Evolutionary conservation across 2,797 vertebrate species (phyloP).

Genomic region (Sebastes taczanowskii): DNA sequence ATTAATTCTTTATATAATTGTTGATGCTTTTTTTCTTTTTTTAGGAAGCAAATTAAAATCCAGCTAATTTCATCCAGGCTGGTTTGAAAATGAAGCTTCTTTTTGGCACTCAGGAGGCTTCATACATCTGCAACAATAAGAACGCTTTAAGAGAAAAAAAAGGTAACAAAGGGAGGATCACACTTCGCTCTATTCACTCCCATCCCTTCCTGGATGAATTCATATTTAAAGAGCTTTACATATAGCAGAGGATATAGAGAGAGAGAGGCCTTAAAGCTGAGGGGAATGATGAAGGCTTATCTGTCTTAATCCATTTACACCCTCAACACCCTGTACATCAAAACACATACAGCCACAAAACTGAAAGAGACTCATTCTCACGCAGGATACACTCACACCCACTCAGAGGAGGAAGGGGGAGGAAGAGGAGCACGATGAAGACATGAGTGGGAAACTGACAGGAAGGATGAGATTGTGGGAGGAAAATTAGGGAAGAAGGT

Average conservation of each 20-base stretch:
- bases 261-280: slow-evolving; percentile 15
- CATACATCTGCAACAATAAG: not conserved
- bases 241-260: not conserved
- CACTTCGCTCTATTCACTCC: not conserved
- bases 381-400: slow-evolving; percentile 29
- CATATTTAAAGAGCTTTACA: slow-evolving; percentile 13
- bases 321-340: slow-evolving; percentile 13
- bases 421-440: not conserved
- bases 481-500: not conserved
- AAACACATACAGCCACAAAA: not conserved
- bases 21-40: too few species aligned
- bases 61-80: not conserved
- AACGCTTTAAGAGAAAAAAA: not conserved
- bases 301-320: slow-evolving; percentile 51
- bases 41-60: not conserved
- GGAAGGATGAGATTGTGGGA: not conserved
- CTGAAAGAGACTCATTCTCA: slow-evolving; percentile 5
- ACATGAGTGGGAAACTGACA: not conserved
- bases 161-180: not conserved
- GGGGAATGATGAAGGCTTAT: slow-evolving; percentile 33
- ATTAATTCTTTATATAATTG: not conserved
- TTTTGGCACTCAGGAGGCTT: not conserved
- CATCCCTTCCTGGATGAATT: slow-evolving; percentile 1
- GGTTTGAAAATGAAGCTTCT: not conserved
- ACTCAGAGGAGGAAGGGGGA: slow-evolving; percentile 15